These are phyloP conservation scores for Luehdorfia chinensis DNA, from an alignment of 1,140 invertebrate species.

Conservation along the genomic window DNA sequence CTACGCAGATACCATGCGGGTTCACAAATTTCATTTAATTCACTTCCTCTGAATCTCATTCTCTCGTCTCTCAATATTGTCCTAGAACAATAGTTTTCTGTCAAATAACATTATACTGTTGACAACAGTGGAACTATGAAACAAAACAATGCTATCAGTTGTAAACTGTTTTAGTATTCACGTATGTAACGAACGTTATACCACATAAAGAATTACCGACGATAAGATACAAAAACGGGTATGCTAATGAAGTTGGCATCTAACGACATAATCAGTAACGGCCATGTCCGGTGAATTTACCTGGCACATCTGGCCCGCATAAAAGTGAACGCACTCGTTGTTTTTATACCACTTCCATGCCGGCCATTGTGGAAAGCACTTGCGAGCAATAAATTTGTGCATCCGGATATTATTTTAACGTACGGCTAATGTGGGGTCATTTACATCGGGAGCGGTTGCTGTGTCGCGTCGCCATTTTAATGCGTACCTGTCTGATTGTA, in stretches of 20 bases:
- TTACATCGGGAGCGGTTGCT: slow-evolving; percentile 30
- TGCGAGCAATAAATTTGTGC: slow-evolving; percentile 34
- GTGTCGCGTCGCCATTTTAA: slow-evolving; percentile 26
- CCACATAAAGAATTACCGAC: neutral
- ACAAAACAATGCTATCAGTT: too few species aligned
- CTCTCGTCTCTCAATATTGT: too few species aligned
- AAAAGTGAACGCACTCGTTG: slow-evolving; percentile 31
- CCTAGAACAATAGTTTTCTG: too few species aligned
- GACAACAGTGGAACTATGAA: too few species aligned
- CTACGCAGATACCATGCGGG: too few species aligned
- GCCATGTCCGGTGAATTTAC: slow-evolving; percentile 27
- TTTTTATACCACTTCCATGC: slow-evolving; percentile 19
- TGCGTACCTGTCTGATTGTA: slow-evolving; percentile 31
- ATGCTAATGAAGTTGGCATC: slow-evolving; percentile 22
- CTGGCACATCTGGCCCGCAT: slow-evolving; percentile 52
- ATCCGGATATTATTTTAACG: slow-evolving; percentile 48
- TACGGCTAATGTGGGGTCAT: slow-evolving; percentile 34
- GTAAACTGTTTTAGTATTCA: too few species aligned
- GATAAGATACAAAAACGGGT: neutral
- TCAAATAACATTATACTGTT: too few species aligned
- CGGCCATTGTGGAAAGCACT: slow-evolving; percentile 24
- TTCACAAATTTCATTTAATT: too few species aligned
- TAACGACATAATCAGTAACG: slow-evolving; percentile 36
- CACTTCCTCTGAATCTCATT: too few species aligned
- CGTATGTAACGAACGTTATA: too few species aligned